These are phyloP conservation scores for Hippoglossus hippoglossus DNA, from an alignment of 2,797 vertebrate genomes.

Conservation along the genomic window DNA sequence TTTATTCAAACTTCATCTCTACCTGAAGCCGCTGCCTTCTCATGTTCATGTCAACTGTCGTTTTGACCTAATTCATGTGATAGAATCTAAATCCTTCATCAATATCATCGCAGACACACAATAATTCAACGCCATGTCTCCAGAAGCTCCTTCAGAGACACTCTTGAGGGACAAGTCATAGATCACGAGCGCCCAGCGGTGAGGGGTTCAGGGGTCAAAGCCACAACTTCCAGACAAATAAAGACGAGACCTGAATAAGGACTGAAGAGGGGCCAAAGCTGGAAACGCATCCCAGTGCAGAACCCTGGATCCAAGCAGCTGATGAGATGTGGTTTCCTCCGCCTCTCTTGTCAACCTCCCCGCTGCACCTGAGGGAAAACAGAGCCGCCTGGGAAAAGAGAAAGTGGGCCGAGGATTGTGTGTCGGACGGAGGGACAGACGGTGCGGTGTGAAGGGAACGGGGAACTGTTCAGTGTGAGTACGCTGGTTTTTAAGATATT, in stretches of 20 bases:
- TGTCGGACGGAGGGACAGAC: conserved; percentile 10
- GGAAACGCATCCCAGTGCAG: conserved; percentile 26
- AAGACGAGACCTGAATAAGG: conserved; percentile 38
- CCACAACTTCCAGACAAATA: conserved; percentile 53
- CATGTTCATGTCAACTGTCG: no score
- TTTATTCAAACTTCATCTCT: no score
- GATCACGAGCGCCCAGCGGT: conserved; percentile 18
- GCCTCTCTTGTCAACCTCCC: conserved; percentile 61
- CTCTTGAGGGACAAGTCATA: conserved; percentile 11
- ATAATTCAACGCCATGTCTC: conserved; percentile 24
- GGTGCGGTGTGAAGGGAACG: conserved; percentile 7
- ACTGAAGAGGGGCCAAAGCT: conserved; percentile 10
- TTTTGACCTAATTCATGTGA: no score
- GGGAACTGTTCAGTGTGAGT: neutral
- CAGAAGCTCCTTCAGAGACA: conserved; percentile 11
- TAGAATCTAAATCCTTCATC: no score
- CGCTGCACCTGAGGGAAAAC: conserved; percentile 68
- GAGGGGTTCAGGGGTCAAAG: conserved; percentile 51
- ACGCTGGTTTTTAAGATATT: conserved; percentile 11
- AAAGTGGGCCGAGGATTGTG: conserved; percentile 57
- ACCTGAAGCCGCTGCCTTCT: no score
- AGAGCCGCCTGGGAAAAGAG: conserved; percentile 71
- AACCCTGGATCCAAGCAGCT: conserved; percentile 51
- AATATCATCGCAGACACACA: neutral
- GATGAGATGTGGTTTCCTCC: conserved; percentile 74